Conservation (phyloP, 2,113 vertebrate species). For the Erythrolamprus reginae region DNA sequence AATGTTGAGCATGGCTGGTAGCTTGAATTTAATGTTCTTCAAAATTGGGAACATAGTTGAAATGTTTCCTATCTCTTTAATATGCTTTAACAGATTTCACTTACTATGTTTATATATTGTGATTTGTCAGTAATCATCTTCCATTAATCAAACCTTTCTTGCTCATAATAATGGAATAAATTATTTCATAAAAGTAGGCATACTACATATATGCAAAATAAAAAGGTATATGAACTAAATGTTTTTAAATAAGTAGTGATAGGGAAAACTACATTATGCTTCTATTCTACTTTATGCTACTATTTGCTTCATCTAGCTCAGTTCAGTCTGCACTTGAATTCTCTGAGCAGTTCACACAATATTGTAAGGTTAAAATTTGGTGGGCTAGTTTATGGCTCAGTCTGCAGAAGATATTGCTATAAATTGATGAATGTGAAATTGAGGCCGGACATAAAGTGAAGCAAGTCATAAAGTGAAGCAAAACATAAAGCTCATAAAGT, state of each 20-base stretch:
- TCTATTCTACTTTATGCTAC: neutral
- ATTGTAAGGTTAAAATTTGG: neutral
- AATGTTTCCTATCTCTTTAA: neutral
- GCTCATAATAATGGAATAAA: neutral
- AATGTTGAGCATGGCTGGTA: neutral
- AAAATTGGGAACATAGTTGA: neutral
- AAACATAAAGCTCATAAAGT: too few species aligned
- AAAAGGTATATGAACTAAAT: neutral
- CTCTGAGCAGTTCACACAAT: neutral
- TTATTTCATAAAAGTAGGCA: neutral
- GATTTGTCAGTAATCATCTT: neutral
- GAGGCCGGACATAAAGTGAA: too few species aligned
- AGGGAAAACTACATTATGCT: neutral
- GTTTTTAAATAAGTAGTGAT: neutral
- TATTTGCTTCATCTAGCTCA: neutral
- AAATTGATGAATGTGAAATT: neutral
- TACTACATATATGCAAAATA: neutral
- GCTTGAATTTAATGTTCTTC: neutral
- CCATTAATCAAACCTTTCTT: neutral
- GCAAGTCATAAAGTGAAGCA: too few species aligned
- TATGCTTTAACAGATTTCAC: neutral
- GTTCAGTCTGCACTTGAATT: neutral
- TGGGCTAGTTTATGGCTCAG: neutral
- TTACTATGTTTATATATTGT: neutral
- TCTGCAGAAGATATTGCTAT: neutral